Base-by-base conservation (phyloP, 1,140 invertebrate genomes). In the Chrysopa pallens region DNA sequence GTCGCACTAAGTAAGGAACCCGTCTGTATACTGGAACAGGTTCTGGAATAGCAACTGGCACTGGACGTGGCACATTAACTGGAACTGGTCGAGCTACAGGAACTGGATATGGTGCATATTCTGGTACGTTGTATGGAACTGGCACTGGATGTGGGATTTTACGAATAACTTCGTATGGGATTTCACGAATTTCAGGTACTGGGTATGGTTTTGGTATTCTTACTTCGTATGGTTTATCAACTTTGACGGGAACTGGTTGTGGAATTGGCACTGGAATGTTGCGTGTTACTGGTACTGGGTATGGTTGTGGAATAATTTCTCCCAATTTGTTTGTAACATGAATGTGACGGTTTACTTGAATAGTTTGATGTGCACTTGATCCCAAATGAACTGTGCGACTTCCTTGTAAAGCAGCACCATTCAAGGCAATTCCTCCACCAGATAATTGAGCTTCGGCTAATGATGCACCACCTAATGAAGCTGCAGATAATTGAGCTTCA, bases 51-150 rank as follows among this genome's bases (percentile, higher is more conserved):
- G 63, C 60, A 0, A 68, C 63, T 11, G 66, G 67, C 46, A 53
- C 53, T 2, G 54, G 53, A 7, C 47, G 49, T 2, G 51, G 56
- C 14, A 57, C 57, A 6, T 48, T 45, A 4, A 53, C 52, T 1
- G 49, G 47, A 11, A 51, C 52, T 5, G 53, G 50, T 40, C 51
- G 47, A 38, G 52, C 42, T 8, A 56, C 47, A n/a, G 48, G 38
- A 6, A 55, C 45, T 0, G 63, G 62, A 14, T 62, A 54, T 0
- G 44, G 51, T 44, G 59, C 63, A 14, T 62, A 60, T 0, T 68
- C 60, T 4, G 54, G 47, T 7, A 59, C 56, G 4, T 64, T 61
- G 40, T 65, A 65, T 4, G 69, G 68, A 47, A 63, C 64, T 1
- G 55, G 48, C 2, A 70, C 49, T 33, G 61, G 63, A 1, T 61